Percentiles rank a stretch among this genome's conserved stretches.
These are phyloP conservation scores for Erinaceus europaeus DNA, from an alignment of 2,113 vertebrate genomes.

Conservation along the genomic window DNA sequence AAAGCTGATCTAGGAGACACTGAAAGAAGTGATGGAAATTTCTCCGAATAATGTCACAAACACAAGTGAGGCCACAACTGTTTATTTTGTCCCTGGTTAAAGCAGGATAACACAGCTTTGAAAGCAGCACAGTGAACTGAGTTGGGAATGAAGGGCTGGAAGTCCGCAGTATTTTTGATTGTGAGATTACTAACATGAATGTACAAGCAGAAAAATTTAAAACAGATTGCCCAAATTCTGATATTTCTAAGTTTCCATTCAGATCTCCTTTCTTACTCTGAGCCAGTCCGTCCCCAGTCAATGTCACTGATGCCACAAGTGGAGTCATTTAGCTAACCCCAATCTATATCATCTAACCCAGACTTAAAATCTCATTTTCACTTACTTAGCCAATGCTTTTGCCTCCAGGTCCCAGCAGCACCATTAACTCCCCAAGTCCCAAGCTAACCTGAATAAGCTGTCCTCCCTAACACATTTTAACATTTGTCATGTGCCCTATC, in stretches of 20 bases:
- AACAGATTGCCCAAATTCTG: background rate
- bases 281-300: background rate
- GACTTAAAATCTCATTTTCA: background rate
- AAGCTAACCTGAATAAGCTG: background rate
- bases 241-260: background rate
- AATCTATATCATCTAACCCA: background rate
- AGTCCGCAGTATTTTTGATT: background rate
- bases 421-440: background rate
- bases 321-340: background rate
- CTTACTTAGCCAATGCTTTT: background rate
- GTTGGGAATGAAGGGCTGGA: background rate
- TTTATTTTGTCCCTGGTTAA: background rate
- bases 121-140: background rate
- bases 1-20: slow-evolving; percentile 2
- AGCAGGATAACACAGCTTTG: background rate
- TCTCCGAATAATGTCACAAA: background rate
- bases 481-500: background rate
- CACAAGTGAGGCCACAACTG: background rate
- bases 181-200: background rate
- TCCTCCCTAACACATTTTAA: background rate
- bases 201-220: background rate
- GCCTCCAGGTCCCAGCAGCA: background rate
- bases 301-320: background rate
- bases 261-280: background rate
- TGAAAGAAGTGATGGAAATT: background rate